These are phyloP conservation scores for Tenebrio molitor DNA, from an alignment of 1,140 invertebrate species.

Conservation along the genomic window DNA sequence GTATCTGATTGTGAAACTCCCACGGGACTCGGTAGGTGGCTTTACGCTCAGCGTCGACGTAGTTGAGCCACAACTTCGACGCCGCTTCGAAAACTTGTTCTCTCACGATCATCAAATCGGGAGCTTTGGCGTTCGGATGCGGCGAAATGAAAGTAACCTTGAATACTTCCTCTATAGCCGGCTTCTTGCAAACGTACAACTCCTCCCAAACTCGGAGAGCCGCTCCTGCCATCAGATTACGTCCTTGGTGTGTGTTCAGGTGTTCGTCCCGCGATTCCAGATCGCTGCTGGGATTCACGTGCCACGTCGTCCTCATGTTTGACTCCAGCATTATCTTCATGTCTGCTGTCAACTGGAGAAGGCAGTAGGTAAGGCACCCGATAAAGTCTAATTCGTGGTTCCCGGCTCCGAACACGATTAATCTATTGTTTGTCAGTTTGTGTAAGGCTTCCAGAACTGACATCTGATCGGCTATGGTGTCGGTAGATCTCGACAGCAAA, in stretches of 20 bases:
- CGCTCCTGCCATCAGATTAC: constrained; percentile 90
- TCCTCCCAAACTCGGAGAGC: constrained; percentile 97
- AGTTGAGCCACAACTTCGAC: constrained; percentile 90
- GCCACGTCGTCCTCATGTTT: constrained; percentile 88
- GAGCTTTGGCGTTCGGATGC: constrained; percentile 80
- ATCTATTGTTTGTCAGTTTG: constrained; percentile 88
- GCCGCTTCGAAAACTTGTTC: constrained; percentile 90
- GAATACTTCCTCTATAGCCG: constrained; percentile 93
- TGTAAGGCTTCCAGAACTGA: constrained; percentile 93
- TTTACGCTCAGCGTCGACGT: constrained; percentile 91
- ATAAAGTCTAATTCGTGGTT: constrained; percentile 97
- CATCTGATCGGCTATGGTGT: constrained; percentile 91
- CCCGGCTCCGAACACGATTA: constrained; percentile 92
- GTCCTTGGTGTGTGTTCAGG: constrained; percentile 83
- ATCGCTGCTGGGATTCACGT: constrained; percentile 83
- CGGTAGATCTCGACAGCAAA: constrained; percentile 90
- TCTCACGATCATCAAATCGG: constrained; percentile 82
- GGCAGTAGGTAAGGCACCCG: constrained; percentile 94
- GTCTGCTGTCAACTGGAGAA: constrained; percentile 93
- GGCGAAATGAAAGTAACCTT: constrained; percentile 85
- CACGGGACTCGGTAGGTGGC: constrained; percentile 86
- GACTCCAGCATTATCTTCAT: constrained; percentile 88
- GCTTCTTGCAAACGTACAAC: constrained; percentile 96
- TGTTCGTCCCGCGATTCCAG: constrained; percentile 80
- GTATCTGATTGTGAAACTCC: constrained; percentile 95